Evolutionary conservation across 2,797 vertebrate species (phyloP).

Genomic region (Centroberyx gerrardi): DNA sequence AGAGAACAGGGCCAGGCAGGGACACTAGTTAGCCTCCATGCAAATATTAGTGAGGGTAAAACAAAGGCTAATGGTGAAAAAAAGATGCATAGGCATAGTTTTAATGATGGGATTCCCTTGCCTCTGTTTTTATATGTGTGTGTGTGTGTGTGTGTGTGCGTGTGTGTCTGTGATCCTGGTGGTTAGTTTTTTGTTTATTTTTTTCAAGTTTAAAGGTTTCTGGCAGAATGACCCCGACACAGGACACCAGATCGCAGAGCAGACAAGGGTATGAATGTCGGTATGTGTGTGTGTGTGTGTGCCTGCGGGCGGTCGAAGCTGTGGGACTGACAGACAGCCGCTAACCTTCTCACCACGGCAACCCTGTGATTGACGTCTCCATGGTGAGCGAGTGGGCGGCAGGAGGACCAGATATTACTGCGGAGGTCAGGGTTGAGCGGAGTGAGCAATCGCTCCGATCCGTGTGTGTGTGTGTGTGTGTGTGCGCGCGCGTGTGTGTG

Average conservation of each 20-base stretch:
- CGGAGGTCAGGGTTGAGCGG: constrained; percentile 79
- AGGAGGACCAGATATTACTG: constrained; percentile 76
- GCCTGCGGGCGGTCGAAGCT: constrained; percentile 44
- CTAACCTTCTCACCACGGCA: constrained; percentile 68
- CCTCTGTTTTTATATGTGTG: not conserved
- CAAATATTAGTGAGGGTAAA: constrained; percentile 62
- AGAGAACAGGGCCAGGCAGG: constrained; percentile 38
- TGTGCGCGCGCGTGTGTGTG: not conserved
- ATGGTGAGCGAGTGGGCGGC: constrained; percentile 71
- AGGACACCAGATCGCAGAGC: constrained; percentile 11
- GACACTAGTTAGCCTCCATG: constrained; percentile 48
- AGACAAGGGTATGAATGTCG: constrained; percentile 10
- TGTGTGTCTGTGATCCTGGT: not conserved
- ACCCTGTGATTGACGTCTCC: constrained; percentile 79
- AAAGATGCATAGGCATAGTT: constrained; percentile 21
- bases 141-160: constrained; percentile 7
- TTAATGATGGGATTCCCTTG: constrained; percentile 32
- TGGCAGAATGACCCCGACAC: constrained; percentile 35
- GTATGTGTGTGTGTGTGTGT: not conserved
- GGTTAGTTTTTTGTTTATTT: not conserved
- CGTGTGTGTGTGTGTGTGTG: constrained; percentile 21
- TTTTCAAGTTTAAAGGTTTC: constrained; percentile 18
- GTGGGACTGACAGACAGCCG: constrained; percentile 67
- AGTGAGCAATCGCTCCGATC: constrained; percentile 73
- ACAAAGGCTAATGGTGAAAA: constrained; percentile 48